phyloP scores from a whole-genome alignment of 2,797 vertebrate species.

The Psittacula derbiana region DNA sequence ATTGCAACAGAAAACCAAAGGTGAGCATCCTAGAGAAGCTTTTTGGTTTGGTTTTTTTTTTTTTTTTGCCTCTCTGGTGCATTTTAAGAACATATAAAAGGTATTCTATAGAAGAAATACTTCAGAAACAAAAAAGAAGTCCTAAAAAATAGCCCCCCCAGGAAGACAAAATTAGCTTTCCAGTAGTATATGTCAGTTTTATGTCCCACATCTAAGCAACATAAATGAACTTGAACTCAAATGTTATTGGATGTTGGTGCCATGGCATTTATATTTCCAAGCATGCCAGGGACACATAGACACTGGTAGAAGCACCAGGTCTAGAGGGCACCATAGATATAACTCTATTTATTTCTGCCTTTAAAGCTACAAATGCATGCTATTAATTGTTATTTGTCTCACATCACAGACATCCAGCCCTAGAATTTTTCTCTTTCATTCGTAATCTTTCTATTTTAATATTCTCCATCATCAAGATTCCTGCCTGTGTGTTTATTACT shows the following conservation, averaged over 20 bases:
- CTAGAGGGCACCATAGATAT: constrained; percentile 34
- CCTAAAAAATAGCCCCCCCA: not conserved
- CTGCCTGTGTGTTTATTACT: not conserved
- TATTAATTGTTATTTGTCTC: constrained; percentile 42
- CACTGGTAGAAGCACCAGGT: constrained; percentile 26
- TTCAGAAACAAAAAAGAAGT: not conserved
- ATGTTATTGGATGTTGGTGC: constrained; percentile 33
- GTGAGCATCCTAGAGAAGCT: not conserved
- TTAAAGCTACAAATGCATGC: constrained; percentile 13
- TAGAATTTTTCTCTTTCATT: constrained; percentile 20
- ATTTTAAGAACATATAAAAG: not conserved
- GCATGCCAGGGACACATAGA: not conserved
- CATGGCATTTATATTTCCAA: constrained; percentile 42
- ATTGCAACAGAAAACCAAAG: not conserved
- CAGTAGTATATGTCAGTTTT: not conserved
- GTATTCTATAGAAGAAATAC: not conserved
- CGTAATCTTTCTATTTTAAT: constrained; percentile 24
- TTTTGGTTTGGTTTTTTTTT: too few species aligned
- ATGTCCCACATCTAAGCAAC: not conserved
- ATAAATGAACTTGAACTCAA: constrained; percentile 39
- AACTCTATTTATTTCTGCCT: constrained; percentile 34
- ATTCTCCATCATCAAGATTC: not conserved
- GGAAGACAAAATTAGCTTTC: constrained; percentile 30
- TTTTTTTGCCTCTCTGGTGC: not conserved
- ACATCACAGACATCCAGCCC: not conserved